Evolutionary conservation across 2,888 invertebrate species (phyloP).

Genomic region (Papilio elwesi): DNA sequence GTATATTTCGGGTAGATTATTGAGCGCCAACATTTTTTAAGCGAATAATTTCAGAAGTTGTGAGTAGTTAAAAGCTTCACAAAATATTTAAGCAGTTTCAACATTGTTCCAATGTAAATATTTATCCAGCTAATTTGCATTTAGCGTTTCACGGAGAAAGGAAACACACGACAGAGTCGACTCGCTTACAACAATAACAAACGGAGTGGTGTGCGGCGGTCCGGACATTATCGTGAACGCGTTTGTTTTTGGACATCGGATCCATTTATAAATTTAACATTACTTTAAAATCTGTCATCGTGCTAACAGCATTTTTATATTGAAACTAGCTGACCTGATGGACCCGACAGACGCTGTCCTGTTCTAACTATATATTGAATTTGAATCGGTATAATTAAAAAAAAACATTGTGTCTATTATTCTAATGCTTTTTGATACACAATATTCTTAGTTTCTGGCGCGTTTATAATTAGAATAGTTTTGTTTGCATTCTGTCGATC

Average conservation of each 20-base stretch:
- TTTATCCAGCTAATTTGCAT: slow-evolving; percentile 82
- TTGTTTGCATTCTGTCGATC: too few species aligned
- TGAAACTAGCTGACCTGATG: too few species aligned
- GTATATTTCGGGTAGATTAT: neutral
- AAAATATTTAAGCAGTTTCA: slow-evolving; percentile 67
- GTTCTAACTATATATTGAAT: too few species aligned
- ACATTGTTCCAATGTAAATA: slow-evolving; percentile 77
- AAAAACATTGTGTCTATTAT: too few species aligned
- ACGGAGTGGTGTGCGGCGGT: slow-evolving; percentile 58
- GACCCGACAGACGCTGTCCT: too few species aligned
- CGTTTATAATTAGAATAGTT: too few species aligned
- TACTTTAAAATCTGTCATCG: neutral
- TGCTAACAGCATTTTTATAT: neutral
- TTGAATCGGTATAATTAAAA: too few species aligned
- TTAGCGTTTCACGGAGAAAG: slow-evolving; percentile 73
- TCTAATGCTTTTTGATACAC: too few species aligned
- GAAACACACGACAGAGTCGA: slow-evolving; percentile 75
- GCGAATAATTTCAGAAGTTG: neutral
- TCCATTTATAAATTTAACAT: slow-evolving; percentile 23
- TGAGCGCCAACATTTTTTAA: neutral
- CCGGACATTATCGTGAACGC: slow-evolving; percentile 40
- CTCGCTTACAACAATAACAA: slow-evolving; percentile 79
- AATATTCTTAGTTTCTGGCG: too few species aligned
- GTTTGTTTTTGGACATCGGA: slow-evolving; percentile 14
- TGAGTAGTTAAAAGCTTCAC: slow-evolving; percentile 46